Evolutionary conservation across 2,888 invertebrate genomes (phyloP), one percentile per base, ranked within the genome.

Genomic region (Poecilobothrus nobilitatus): DNA sequence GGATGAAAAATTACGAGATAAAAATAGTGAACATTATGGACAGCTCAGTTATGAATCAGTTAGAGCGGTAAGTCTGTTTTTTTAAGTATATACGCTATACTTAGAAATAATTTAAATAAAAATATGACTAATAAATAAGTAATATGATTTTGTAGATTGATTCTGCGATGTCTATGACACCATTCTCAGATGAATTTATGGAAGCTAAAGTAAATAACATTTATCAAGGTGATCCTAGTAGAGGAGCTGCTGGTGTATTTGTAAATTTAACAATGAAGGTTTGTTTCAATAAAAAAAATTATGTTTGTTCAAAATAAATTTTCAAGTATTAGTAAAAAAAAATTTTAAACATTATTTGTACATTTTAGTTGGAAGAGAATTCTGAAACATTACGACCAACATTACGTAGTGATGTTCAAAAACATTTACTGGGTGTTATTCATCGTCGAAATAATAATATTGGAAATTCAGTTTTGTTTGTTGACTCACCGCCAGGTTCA

Each of bases 151-250:
- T 78, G 12, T 79, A 95, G 94, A 87, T 95, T 77, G 93, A 94
- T 80, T 94, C 94, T 0, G 92, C 94, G 0, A 92, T 95, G 87
- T 91, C 92, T 0, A 93, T 94, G 91, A 95, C 95, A 0, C 92
- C 93, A 0, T 92, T 94, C 77, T 92, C 93, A 0, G 91, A 92
- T 75, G 91, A 92, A 75, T 95, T 93, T 79, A 87, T 95, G 78
- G 89, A 91, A 63, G 89, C 91, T 0, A 85, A 87, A 68, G 89
- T 95, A 1, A 94, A 94, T 78, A 87, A 87, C 18, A 88, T 95
- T 10, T 92, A 91, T 77, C 84, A 87, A 15, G 90, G 90, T 0
- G 90, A 91, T 71, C 84, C 88, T 15, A 84, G 85, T 67, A 84
- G 86, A 73, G 86, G 89, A 0, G 86, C 89, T 71, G 88, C 86